These are phyloP conservation scores for Euproctis similis DNA, from an alignment of 2,888 invertebrate species.

Conservation along the genomic window DNA sequence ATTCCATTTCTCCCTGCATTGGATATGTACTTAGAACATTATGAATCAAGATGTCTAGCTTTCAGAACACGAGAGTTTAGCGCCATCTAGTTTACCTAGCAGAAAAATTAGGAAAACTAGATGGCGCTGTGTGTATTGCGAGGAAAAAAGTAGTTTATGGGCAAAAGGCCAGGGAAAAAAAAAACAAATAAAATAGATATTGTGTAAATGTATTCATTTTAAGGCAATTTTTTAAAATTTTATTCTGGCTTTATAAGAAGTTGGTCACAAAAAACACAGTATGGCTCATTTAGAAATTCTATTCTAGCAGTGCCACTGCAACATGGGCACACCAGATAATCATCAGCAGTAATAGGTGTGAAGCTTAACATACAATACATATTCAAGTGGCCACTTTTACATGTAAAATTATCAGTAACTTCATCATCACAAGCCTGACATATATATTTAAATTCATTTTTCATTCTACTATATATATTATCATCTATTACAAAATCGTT, in stretches of 20 bases:
- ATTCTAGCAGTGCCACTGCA: slow-evolving; percentile 41
- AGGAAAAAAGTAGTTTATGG: no score
- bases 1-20: no score
- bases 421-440: slow-evolving; percentile 56
- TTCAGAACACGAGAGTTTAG: no score
- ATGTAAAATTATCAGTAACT: slow-evolving; percentile 36
- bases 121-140: no score
- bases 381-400: slow-evolving; percentile 46
- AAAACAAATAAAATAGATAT: no score
- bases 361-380: slow-evolving; percentile 55
- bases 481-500: slow-evolving; percentile 23
- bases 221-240: no score
- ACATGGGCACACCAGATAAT: slow-evolving; percentile 47
- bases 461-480: slow-evolving; percentile 19
- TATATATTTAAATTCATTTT: slow-evolving; percentile 21
- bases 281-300: slow-evolving; percentile 36
- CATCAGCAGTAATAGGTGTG: slow-evolving; percentile 41
- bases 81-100: no score
- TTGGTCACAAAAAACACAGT: slow-evolving; percentile 57
- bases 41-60: no score
- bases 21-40: no score
- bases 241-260: slow-evolving; percentile 23
- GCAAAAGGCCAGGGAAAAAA: no score
- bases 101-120: no score
- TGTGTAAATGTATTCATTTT: no score